Conservation (phyloP, 2,113 vertebrate genomes). For the Poecilia latipinna region DNA sequence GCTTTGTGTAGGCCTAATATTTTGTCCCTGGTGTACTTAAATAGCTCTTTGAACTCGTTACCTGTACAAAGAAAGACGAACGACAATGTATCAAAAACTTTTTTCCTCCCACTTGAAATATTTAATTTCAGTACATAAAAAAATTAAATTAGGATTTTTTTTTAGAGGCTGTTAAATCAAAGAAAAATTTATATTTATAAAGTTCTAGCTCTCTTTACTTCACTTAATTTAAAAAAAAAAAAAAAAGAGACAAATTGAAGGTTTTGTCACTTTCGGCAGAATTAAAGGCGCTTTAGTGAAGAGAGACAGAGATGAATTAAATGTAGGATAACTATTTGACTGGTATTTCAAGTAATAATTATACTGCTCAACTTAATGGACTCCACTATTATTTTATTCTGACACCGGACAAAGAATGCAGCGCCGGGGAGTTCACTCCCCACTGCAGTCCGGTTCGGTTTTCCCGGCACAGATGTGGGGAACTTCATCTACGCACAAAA, state of each 20-base stretch:
- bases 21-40: no score
- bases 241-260: neutral
- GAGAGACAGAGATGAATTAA: neutral
- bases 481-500: neutral
- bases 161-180: neutral
- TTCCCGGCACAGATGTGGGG: constrained; percentile 3
- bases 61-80: no score
- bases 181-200: no score
- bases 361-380: neutral
- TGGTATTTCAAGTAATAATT: constrained; percentile 14
- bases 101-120: no score
- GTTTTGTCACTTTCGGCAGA: neutral
- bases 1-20: no score
- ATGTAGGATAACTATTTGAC: constrained; percentile 7
- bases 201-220: neutral
- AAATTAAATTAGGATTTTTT: neutral
- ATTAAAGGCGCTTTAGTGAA: neutral
- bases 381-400: neutral
- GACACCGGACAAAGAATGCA: neutral
- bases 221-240: neutral
- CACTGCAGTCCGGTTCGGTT: neutral
- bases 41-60: no score
- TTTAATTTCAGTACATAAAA: no score
- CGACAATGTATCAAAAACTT: no score
- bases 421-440: neutral